Evolutionary conservation across 2,888 invertebrate genomes (phyloP).

Genomic region (Lochmaea crataegi): DNA sequence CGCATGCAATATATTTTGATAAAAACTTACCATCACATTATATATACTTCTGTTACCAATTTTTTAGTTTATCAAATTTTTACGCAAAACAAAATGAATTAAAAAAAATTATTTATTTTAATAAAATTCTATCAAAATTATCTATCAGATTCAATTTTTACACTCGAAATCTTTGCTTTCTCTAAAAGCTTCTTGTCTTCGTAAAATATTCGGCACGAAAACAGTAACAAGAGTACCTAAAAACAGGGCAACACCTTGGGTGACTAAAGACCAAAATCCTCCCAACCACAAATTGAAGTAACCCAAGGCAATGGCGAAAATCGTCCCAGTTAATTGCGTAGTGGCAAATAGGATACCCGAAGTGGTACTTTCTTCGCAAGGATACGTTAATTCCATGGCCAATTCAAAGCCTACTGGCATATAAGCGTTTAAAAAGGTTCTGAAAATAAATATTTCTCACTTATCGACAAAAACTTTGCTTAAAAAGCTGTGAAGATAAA

Average conservation of each 20-base stretch:
- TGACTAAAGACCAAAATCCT: constrained; percentile 51
- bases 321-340: constrained; percentile 48
- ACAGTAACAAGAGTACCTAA: constrained; percentile 51
- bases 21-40: no score
- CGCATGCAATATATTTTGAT: no score
- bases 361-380: constrained; percentile 50
- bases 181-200: constrained; percentile 50
- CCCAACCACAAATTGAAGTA: constrained; percentile 48
- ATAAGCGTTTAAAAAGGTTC: constrained; percentile 49
- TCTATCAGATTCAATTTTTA: no score
- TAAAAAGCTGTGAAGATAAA: neutral
- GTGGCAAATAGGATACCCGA: constrained; percentile 49
- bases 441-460: constrained; percentile 35
- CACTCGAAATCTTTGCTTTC: constrained; percentile 2
- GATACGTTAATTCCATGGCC: constrained; percentile 52
- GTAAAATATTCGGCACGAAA: constrained; percentile 50
- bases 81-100: no score
- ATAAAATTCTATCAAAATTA: no score
- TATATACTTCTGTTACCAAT: no score
- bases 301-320: constrained; percentile 46
- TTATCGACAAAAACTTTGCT: neutral
- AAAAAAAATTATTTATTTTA: neutral
- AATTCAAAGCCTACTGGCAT: constrained; percentile 52
- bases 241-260: constrained; percentile 46
- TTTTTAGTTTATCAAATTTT: no score